phyloP scores from a whole-genome alignment of 2,888 invertebrate genomes.

The Athalia rosae region DNA sequence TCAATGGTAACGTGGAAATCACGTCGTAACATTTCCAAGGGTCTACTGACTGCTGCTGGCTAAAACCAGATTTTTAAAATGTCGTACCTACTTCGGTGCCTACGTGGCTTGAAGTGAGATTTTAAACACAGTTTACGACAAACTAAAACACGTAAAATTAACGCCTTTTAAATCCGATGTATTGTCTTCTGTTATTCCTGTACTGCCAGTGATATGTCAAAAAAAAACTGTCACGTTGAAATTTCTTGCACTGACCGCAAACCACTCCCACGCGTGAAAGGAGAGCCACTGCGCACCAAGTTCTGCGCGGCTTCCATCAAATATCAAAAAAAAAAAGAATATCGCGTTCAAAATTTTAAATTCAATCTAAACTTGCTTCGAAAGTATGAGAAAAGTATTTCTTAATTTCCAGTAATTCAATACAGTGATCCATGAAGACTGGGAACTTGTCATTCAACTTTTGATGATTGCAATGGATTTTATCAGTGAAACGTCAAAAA shows the following conservation, averaged over 20 bases:
- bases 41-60: not conserved
- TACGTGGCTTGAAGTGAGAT: no score
- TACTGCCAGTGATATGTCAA: not conserved
- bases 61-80: no score
- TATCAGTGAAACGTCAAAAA: no score
- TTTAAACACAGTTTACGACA: no score
- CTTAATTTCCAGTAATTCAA: no score
- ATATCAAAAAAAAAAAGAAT: not conserved
- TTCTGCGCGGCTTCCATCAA: constrained; percentile 9
- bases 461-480: no score
- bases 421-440: no score
- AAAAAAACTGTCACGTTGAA: constrained; percentile 35
- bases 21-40: constrained; percentile 2
- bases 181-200: not conserved
- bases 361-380: not conserved
- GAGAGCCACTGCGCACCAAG: constrained; percentile 15
- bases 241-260: constrained; percentile 10
- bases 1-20: not conserved
- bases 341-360: not conserved
- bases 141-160: no score
- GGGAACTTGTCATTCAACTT: no score
- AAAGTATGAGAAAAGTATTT: not conserved
- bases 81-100: no score
- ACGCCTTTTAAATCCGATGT: no score
- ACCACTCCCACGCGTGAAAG: constrained; percentile 40